A percentile compares a stretch with the other conserved stretches of the same genome.
Evolutionary conservation across 2,113 vertebrate genomes (phyloP).

Genomic region (Mirounga angustirostris): DNA sequence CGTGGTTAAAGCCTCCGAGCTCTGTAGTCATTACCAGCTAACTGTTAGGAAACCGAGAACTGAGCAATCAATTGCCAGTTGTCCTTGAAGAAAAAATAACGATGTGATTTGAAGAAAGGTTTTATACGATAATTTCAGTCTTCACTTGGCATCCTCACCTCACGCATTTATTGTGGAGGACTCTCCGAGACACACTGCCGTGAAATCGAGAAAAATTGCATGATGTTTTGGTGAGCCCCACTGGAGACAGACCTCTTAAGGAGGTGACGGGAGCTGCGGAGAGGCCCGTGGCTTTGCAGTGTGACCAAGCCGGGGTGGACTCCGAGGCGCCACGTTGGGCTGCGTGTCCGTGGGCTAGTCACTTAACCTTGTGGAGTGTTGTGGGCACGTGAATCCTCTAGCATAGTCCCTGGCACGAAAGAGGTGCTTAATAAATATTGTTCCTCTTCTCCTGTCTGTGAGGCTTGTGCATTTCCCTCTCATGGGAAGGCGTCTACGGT

Average conservation of each 20-base stretch:
- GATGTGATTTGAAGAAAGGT: background rate
- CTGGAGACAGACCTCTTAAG: background rate
- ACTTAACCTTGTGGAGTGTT: background rate
- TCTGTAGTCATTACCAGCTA: background rate
- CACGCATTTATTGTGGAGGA: background rate
- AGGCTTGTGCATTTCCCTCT: background rate
- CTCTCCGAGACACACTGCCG: background rate
- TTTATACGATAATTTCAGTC: background rate
- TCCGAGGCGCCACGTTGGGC: background rate
- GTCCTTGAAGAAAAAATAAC: background rate
- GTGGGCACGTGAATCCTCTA: background rate
- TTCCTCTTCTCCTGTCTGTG: background rate
- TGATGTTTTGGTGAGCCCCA: background rate
- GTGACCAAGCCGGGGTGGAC: background rate
- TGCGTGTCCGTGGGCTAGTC: background rate
- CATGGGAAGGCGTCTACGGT: background rate
- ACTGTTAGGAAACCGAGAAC: background rate
- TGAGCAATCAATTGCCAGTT: background rate
- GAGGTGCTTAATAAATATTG: too few species aligned
- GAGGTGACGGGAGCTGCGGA: background rate
- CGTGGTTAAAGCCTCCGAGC: background rate
- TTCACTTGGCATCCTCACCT: background rate
- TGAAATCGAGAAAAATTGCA: background rate
- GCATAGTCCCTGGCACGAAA: accelerated
- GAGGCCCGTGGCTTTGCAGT: background rate